These are phyloP conservation scores for Tribolium freemani DNA, from an alignment of 2,888 invertebrate genomes.

Conservation along the genomic window DNA sequence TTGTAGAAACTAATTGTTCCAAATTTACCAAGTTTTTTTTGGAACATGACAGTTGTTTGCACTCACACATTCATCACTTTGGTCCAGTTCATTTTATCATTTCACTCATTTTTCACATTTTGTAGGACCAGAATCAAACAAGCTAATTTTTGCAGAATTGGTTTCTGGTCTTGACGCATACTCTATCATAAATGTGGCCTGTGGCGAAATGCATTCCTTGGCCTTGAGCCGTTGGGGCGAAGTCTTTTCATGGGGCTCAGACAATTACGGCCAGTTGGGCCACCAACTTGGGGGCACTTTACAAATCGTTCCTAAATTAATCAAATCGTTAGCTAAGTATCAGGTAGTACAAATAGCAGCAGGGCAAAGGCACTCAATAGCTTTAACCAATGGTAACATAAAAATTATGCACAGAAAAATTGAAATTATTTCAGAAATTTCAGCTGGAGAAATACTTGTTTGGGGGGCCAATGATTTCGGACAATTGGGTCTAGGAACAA, in stretches of 20 bases:
- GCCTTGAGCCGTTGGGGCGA: slow-evolving; percentile 93
- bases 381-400: slow-evolving; percentile 82
- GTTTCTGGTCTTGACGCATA: slow-evolving; percentile 83
- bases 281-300: slow-evolving; percentile 70
- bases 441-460: slow-evolving; percentile 86
- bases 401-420: not conserved
- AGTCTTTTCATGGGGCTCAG: slow-evolving; percentile 90
- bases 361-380: slow-evolving; percentile 87
- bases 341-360: slow-evolving; percentile 89
- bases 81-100: not conserved
- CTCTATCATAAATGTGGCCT: slow-evolving; percentile 78
- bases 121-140: not conserved
- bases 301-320: slow-evolving; percentile 79
- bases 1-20: slow-evolving; percentile 7
- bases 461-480: slow-evolving; percentile 90
- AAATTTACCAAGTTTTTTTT: not conserved
- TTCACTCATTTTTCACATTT: not conserved
- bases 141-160: slow-evolving; percentile 69
- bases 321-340: slow-evolving; percentile 81
- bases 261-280: slow-evolving; percentile 84
- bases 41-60: slow-evolving; percentile 3
- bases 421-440: slow-evolving; percentile 45
- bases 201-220: slow-evolving; percentile 87
- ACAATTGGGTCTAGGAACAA: slow-evolving; percentile 83
- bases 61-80: not conserved